These are phyloP conservation scores for Geotrupes spiniger DNA, from an alignment of 2,888 invertebrate species.

Conservation along the genomic window DNA sequence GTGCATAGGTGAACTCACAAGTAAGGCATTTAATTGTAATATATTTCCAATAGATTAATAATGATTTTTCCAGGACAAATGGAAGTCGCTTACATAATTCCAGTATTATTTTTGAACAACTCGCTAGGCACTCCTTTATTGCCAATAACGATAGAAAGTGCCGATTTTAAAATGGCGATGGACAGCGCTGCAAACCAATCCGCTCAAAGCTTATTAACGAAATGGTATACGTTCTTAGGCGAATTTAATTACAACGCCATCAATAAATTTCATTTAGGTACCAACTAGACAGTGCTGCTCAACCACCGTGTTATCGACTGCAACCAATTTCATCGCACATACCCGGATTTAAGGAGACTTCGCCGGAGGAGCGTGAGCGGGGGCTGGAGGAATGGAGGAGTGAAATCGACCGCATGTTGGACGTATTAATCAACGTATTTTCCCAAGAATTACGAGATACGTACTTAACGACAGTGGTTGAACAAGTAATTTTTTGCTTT, in stretches of 20 bases:
- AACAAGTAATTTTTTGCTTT: slow-evolving; percentile 57
- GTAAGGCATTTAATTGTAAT: no score
- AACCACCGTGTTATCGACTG: slow-evolving; percentile 74
- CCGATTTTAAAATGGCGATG: slow-evolving; percentile 74
- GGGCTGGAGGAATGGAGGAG: slow-evolving; percentile 56
- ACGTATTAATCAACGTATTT: slow-evolving; percentile 67
- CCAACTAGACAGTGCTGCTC: slow-evolving; percentile 66
- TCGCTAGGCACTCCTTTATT: slow-evolving; percentile 73
- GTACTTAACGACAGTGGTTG: slow-evolving; percentile 76
- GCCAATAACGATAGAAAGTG: slow-evolving; percentile 74
- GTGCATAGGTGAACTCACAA: slow-evolving; percentile 70
- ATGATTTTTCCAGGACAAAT: slow-evolving; percentile 67
- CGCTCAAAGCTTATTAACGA: slow-evolving; percentile 60
- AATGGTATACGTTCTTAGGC: slow-evolving; percentile 56
- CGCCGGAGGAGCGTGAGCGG: slow-evolving; percentile 50
- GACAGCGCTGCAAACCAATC: slow-evolving; percentile 63
- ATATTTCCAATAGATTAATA: no score
- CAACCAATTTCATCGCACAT: slow-evolving; percentile 58
- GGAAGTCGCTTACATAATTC: slow-evolving; percentile 72
- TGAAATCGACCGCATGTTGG: slow-evolving; percentile 62
- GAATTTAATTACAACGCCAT: slow-evolving; percentile 1
- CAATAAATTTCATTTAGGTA: slow-evolving; percentile 54
- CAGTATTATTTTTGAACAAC: slow-evolving; percentile 75
- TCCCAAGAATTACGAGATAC: slow-evolving; percentile 76
- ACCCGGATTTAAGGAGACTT: slow-evolving; percentile 53